Evolutionary conservation across 1,140 invertebrate genomes (phyloP).

Genomic region (Diorhabda sublineata): DNA sequence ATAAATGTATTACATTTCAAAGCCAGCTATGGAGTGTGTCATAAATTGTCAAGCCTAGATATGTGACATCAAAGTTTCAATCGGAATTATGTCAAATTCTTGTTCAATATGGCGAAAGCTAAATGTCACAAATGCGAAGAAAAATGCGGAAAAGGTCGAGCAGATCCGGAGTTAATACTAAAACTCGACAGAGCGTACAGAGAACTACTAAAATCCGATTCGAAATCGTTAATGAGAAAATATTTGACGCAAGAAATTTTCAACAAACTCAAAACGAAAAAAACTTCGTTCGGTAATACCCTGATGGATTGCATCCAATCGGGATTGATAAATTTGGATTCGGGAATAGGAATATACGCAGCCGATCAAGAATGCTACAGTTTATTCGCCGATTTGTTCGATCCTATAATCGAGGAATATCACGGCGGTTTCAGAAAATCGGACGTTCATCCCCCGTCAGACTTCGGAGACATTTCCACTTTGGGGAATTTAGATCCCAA

Average conservation of each 20-base stretch:
- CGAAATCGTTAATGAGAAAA: slow-evolving; percentile 69
- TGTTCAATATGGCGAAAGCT: slow-evolving; percentile 23
- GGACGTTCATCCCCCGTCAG: slow-evolving; percentile 59
- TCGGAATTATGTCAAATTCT: slow-evolving; percentile 14
- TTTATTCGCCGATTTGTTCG: slow-evolving; percentile 65
- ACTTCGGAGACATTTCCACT: slow-evolving; percentile 66
- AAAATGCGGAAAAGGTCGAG: slow-evolving; percentile 41
- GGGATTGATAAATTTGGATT: slow-evolving; percentile 60
- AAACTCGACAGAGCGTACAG: slow-evolving; percentile 64
- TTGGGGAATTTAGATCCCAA: slow-evolving; percentile 71
- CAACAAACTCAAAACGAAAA: slow-evolving; percentile 59
- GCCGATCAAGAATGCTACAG: slow-evolving; percentile 69
- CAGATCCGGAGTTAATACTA: slow-evolving; percentile 63
- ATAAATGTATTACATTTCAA: no score
- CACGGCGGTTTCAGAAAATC: slow-evolving; percentile 60
- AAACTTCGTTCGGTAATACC: slow-evolving; percentile 56
- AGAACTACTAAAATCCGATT: slow-evolving; percentile 57
- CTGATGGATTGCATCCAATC: slow-evolving; percentile 66
- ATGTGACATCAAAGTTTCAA: no score
- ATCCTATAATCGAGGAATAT: slow-evolving; percentile 75
- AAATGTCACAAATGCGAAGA: slow-evolving; percentile 37
- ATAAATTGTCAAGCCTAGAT: no score
- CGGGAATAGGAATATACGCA: slow-evolving; percentile 67
- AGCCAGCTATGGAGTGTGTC: no score
- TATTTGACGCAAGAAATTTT: slow-evolving; percentile 62